phyloP scores from a whole-genome alignment of 2,113 vertebrate species.

The Boulengeromyrus knoepffleri region DNA sequence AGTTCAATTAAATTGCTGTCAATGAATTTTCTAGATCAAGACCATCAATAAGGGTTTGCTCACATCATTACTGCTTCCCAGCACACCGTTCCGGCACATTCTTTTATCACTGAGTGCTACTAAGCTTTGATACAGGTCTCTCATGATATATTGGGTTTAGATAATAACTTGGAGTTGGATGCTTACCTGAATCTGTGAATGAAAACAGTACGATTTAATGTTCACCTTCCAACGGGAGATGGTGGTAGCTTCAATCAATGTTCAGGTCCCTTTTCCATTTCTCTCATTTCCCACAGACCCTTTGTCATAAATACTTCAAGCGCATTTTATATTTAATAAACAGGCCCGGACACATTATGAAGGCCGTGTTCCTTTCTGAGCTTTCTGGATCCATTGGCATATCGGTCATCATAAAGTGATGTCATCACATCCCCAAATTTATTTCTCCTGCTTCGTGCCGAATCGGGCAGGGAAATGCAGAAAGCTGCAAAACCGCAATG shows the following conservation, averaged over 20 bases:
- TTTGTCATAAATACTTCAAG: conserved; percentile 1
- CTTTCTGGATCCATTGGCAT: not conserved
- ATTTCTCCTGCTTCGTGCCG: not conserved
- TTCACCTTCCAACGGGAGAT: not conserved
- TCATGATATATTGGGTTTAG: not conserved
- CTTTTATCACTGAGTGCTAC: not conserved
- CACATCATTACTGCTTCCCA: not conserved
- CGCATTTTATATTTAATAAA: not conserved
- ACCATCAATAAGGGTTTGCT: not conserved
- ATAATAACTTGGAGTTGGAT: not conserved
- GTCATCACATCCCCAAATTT: not conserved
- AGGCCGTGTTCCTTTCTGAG: not conserved
- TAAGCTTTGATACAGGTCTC: not conserved
- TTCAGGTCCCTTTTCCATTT: not conserved
- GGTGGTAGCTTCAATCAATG: not conserved
- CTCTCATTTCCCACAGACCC: not conserved
- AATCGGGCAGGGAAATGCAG: not conserved
- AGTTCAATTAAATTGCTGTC: not conserved
- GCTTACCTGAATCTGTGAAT: not conserved
- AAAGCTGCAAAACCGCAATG: not conserved
- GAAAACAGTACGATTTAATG: not conserved
- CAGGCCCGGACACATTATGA: not conserved
- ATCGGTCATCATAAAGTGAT: not conserved
- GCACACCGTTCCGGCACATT: not conserved
- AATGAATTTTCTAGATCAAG: not conserved